Conservation (phyloP, 1,140 invertebrate species). For the Neuroterus valhalla region DNA sequence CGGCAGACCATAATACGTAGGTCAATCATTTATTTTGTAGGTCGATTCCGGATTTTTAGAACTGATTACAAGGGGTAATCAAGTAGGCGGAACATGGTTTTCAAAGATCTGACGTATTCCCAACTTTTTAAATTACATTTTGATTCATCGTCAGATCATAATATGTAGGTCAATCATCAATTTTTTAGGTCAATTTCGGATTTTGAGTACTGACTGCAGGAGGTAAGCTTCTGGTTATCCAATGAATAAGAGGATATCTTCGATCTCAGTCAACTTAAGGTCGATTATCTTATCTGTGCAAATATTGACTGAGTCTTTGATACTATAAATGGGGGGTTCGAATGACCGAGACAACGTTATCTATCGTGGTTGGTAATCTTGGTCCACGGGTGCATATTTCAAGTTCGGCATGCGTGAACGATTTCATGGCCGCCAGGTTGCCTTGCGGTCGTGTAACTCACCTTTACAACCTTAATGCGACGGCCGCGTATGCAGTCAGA, state of each 20-base stretch:
- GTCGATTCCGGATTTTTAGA: no score
- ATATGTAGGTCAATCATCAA: background rate
- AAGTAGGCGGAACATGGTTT: no score
- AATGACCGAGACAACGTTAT: conserved; percentile 47
- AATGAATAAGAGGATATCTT: no score
- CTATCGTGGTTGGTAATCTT: conserved; percentile 62
- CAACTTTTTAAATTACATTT: no score
- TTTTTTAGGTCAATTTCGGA: background rate
- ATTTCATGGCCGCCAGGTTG: conserved; percentile 72
- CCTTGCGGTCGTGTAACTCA: conserved; percentile 72
- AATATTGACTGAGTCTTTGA: conserved; percentile 43
- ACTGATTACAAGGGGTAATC: no score
- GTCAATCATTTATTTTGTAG: no score
- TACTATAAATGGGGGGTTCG: conserved; percentile 33
- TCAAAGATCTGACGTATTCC: no score
- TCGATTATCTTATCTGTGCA: conserved; percentile 43
- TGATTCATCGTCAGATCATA: no score
- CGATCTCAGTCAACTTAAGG: no score
- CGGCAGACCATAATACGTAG: no score
- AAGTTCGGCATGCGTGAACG: conserved; percentile 73
- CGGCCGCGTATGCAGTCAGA: conserved; percentile 52
- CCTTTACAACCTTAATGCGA: conserved; percentile 71
- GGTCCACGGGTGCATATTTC: conserved; percentile 70
- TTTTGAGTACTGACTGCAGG: conserved; percentile 10
- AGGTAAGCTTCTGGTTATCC: no score